Conservation (phyloP, 37 sponge, comb jelly and placozoan genomes). For the Chondrosia reniformis region DNA sequence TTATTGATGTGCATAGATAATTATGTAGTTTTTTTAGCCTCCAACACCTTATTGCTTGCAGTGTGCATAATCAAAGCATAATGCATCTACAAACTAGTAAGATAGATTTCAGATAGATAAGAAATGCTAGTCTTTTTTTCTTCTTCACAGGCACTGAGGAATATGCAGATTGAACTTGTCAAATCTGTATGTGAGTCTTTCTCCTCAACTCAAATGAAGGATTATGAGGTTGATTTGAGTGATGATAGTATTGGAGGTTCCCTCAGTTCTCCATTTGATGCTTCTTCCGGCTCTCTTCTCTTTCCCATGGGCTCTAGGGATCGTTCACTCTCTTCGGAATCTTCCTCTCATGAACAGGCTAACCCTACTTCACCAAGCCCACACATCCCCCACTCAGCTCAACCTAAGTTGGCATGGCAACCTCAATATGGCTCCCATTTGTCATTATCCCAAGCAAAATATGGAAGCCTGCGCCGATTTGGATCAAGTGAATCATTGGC, state of each 20-base stretch:
- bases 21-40: too few relatives aligned
- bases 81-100: too few relatives aligned
- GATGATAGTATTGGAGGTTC: not conserved
- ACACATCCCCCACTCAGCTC: not conserved
- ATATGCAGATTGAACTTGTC: constrained; percentile 45
- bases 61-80: too few relatives aligned
- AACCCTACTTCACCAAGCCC: not conserved
- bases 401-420: not conserved
- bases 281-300: not conserved
- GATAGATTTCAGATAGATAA: not conserved
- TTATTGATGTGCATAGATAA: too few relatives aligned
- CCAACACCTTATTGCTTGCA: too few relatives aligned
- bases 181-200: constrained; percentile 64
- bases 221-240: constrained; percentile 11
- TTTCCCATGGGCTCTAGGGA: constrained; percentile 5
- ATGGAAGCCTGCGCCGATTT: not conserved
- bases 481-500: constrained; percentile 5
- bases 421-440: not conserved
- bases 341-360: constrained; percentile 7
- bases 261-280: not conserved
- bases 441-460: not conserved
- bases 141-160: constrained; percentile 46
- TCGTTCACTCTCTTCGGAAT: not conserved
- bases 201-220: constrained; percentile 22
- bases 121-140: not conserved